These are phyloP conservation scores for Crotalus viridis DNA, from an alignment of 2,113 vertebrate genomes.

Conservation along the genomic window DNA sequence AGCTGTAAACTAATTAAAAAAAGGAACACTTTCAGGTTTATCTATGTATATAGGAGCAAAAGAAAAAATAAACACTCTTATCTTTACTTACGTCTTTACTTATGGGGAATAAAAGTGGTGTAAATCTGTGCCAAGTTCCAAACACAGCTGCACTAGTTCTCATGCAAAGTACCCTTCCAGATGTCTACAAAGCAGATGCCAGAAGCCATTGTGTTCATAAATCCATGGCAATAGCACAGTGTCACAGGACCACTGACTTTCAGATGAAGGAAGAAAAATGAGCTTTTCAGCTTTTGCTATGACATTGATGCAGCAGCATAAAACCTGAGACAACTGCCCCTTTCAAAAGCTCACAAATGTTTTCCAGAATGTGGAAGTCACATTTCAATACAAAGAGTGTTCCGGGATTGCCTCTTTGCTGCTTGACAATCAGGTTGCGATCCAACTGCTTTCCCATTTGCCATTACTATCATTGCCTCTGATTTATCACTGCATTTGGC, in stretches of 20 bases:
- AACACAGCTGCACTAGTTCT: background rate
- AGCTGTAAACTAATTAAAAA: background rate
- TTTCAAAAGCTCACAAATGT: background rate
- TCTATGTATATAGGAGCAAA: background rate
- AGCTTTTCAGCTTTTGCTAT: slow-evolving; percentile 17
- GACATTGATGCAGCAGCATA: background rate
- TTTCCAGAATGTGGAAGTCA: fast-evolving
- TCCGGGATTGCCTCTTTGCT: background rate
- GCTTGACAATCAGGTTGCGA: background rate
- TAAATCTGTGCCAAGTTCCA: background rate
- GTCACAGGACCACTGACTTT: background rate
- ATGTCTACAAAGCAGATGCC: slow-evolving; percentile 6
- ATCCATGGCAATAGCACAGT: slow-evolving; percentile 11
- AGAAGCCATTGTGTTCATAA: slow-evolving; percentile 23
- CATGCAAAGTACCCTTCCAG: slow-evolving; percentile 15
- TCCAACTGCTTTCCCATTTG: background rate
- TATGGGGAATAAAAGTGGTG: slow-evolving; percentile 3
- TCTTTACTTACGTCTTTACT: background rate
- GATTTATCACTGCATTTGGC: background rate
- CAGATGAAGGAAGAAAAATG: background rate
- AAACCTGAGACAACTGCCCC: background rate
- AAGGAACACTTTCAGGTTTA: background rate
- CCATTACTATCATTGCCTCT: background rate
- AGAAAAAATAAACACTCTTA: background rate
- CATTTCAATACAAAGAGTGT: background rate